phyloP scores from a whole-genome alignment of 1,140 invertebrate species.

The Lordiphosa mommai region DNA sequence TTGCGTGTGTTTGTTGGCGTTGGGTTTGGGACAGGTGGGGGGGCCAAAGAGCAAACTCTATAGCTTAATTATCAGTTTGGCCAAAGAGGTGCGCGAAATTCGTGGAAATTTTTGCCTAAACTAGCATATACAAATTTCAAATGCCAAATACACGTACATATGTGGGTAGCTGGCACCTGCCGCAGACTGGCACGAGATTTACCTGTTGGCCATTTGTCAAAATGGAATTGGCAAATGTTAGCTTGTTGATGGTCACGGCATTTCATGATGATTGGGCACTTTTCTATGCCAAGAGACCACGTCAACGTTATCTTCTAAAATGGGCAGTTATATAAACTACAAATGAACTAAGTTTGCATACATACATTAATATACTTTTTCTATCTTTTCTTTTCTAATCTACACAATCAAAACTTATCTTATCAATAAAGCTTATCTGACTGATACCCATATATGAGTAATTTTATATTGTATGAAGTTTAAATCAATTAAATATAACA shows the following conservation, averaged over 20 bases:
- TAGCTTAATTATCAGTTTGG: constrained; percentile 16
- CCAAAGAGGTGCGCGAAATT: constrained; percentile 29
- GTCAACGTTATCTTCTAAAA: too few relatives aligned
- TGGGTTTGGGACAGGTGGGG: constrained; percentile 7
- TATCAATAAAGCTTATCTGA: too few relatives aligned
- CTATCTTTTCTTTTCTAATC: too few relatives aligned
- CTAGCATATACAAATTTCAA: constrained; percentile 13
- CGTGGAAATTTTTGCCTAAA: constrained; percentile 55
- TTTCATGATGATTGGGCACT: constrained; percentile 32
- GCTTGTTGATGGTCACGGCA: constrained; percentile 9
- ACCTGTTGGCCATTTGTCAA: constrained; percentile 14
- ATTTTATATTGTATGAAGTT: too few relatives aligned
- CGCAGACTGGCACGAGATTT: constrained; percentile 62
- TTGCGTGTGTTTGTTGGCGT: constrained; percentile 3
- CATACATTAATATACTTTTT: too few relatives aligned
- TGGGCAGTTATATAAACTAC: too few relatives aligned
- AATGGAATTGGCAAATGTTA: constrained; percentile 4
- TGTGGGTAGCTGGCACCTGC: constrained; percentile 27
- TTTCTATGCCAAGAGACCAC: constrained; percentile 21
- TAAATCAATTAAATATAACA: too few relatives aligned
- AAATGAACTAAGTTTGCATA: too few relatives aligned
- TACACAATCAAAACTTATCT: too few relatives aligned
- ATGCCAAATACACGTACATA: constrained; percentile 28
- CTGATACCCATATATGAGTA: too few relatives aligned
- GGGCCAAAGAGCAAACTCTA: constrained; percentile 21